Base-by-base conservation (phyloP, 1,140 invertebrate genomes). In the Halotydeus destructor region DNA sequence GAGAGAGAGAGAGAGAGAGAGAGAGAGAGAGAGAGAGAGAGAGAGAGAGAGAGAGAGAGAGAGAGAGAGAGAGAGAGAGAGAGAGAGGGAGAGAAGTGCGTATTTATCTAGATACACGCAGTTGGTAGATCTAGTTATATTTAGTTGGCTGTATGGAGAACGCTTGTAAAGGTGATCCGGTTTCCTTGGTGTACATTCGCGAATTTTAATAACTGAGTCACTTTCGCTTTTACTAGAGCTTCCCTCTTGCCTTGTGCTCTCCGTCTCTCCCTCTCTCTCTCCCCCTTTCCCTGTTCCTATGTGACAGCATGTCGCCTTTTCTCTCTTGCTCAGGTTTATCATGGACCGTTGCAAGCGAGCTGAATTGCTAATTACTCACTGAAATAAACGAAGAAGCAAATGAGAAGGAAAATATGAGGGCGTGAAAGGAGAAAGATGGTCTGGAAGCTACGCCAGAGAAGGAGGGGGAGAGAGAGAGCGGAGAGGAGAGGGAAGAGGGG, bases 1-100 rank as follows among this genome's bases (percentile, higher is more conserved):
- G 30, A 31, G 30, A 31, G 30, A 31, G 30, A 31, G 30, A 31
- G 30, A 31, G 30, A 31, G 30, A 31, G 30, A 31, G 30, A 12
- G 16, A 31, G 16, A 16, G 12, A 31, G 30, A 31, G 30, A 31
- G 30, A 31, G 30, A 31, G 30, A 31, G 30, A 31, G 30, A 31
- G 30, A 31, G 30, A 31, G 30, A 31, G 30, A 31, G 30, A 31
- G 30, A 31, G 30, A 31, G 30, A 31, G 30, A 12, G 16, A 31
- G n/a, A 16, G 16, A 16, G 12, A 31, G 30, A 31, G 30, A 31
- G 30, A 31, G 30, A 31, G 30, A 31, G 30, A 31, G 30, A 31
- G 30, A 31, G 30, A 31, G 30, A 31, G 30, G 16, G 30, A 31
- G 30, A 31, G 30, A 31, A 16, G 16, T 12, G 12, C 12, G 16